Conservation (phyloP, 2,113 vertebrate species). For the Nothobranchius kuhntae region DNA sequence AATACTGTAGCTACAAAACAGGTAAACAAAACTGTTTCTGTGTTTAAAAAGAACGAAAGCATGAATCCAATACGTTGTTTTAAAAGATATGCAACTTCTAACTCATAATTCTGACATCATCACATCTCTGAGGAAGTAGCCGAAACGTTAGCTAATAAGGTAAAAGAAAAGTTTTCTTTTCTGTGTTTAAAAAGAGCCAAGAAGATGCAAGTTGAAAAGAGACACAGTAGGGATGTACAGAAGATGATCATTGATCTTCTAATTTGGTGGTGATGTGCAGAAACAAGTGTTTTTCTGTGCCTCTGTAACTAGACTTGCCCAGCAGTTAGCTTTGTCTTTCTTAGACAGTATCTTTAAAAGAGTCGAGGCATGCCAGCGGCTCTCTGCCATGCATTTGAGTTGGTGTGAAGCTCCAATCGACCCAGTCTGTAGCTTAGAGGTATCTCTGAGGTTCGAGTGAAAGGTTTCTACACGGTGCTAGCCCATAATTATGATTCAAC, state of each 20-base stretch:
- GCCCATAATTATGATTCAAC: slow-evolving; percentile 46
- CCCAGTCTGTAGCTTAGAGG: neutral
- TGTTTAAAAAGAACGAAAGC: too few relatives aligned
- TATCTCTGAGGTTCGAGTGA: neutral
- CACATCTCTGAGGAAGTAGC: too few relatives aligned
- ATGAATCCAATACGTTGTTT: too few relatives aligned
- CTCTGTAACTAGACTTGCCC: slow-evolving; percentile 9
- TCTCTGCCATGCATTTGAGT: slow-evolving; percentile 7
- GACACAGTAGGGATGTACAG: too few relatives aligned
- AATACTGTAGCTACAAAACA: too few relatives aligned
- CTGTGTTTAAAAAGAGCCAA: too few relatives aligned
- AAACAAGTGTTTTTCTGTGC: neutral
- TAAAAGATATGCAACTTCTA: neutral
- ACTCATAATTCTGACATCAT: neutral
- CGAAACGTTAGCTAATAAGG: too few relatives aligned
- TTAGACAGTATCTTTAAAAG: slow-evolving; percentile 33
- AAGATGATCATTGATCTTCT: rapidly evolving
- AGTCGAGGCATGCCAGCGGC: slow-evolving; percentile 10
- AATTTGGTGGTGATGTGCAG: neutral
- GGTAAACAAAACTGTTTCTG: too few relatives aligned
- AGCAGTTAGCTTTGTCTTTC: slow-evolving; percentile 20
- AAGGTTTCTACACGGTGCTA: neutral
- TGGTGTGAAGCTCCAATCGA: slow-evolving; percentile 20
- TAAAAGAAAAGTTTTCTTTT: too few relatives aligned
- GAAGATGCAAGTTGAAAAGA: too few relatives aligned